Conservation (phyloP, 1,140 invertebrate species). For the Reticulitermes speratus region DNA sequence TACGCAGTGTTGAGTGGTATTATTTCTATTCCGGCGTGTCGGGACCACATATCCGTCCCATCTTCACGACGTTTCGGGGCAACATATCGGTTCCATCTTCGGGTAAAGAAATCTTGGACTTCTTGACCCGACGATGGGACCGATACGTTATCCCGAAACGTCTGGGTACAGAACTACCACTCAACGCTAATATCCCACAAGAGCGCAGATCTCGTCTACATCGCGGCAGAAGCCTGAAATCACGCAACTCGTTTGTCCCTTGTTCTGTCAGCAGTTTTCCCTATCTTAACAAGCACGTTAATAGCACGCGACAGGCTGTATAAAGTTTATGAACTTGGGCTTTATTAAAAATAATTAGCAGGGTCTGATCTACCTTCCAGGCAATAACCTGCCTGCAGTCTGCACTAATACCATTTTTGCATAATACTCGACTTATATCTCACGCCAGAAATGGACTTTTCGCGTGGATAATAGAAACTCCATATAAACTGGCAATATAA, state of each 20-base stretch:
- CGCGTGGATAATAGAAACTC: conserved; percentile 30
- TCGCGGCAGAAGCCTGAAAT: too few species aligned
- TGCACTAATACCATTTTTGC: not conserved
- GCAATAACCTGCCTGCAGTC: not conserved
- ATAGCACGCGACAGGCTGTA: not conserved
- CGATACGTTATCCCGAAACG: too few species aligned
- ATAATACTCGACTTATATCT: not conserved
- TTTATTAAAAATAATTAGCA: not conserved
- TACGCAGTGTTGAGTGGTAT: too few species aligned
- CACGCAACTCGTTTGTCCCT: not conserved
- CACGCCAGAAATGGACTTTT: conserved; percentile 32
- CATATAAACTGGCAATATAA: conserved; percentile 20
- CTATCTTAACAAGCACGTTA: not conserved
- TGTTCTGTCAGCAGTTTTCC: not conserved
- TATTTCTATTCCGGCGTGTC: too few species aligned
- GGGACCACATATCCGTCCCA: too few species aligned
- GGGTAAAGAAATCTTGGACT: too few species aligned
- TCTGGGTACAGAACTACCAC: too few species aligned
- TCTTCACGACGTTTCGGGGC: too few species aligned
- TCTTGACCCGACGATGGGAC: too few species aligned
- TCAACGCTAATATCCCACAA: too few species aligned
- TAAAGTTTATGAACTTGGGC: not conserved
- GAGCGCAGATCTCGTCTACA: too few species aligned
- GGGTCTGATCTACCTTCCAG: not conserved
- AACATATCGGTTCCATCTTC: too few species aligned